Conservation (phyloP, 2,113 vertebrate genomes). For the Peromyscus leucopus region DNA sequence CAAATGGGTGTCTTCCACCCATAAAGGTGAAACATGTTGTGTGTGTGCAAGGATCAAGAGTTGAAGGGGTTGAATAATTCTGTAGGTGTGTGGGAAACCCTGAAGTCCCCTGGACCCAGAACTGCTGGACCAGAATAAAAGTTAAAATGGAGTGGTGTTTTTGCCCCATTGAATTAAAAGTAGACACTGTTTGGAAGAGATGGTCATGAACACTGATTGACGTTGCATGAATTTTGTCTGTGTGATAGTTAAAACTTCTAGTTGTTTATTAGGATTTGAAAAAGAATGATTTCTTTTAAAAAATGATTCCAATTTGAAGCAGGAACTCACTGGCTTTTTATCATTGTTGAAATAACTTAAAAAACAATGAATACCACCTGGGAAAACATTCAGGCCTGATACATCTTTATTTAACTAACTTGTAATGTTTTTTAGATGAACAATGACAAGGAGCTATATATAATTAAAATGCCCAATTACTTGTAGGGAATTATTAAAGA, state of each 20-base stretch:
- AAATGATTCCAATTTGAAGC: neutral
- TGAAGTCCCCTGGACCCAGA: neutral
- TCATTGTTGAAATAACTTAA: slow-evolving; percentile 36
- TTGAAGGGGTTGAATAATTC: neutral
- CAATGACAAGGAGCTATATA: slow-evolving; percentile 43
- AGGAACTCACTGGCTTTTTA: neutral
- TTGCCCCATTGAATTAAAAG: neutral
- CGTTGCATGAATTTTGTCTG: neutral
- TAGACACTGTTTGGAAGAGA: neutral
- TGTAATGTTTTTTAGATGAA: slow-evolving; percentile 58
- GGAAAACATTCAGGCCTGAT: neutral
- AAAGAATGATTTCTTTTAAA: slow-evolving; percentile 11
- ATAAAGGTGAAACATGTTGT: neutral
- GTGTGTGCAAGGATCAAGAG: neutral
- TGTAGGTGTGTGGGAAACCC: neutral
- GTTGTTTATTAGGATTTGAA: slow-evolving; percentile 12
- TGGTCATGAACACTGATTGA: neutral
- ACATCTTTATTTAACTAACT: slow-evolving; percentile 38
- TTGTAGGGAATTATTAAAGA: slow-evolving; percentile 66
- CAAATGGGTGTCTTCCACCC: neutral
- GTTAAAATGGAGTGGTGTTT: neutral
- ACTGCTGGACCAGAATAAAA: neutral
- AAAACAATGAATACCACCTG: neutral
- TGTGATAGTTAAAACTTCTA: slow-evolving; percentile 36
- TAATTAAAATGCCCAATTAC: slow-evolving; percentile 62